A percentile compares a stretch with the other conserved stretches of the same genome.
These are phyloP conservation scores for Megalops cyprinoides DNA, from an alignment of 2,797 vertebrate species.

Conservation along the genomic window DNA sequence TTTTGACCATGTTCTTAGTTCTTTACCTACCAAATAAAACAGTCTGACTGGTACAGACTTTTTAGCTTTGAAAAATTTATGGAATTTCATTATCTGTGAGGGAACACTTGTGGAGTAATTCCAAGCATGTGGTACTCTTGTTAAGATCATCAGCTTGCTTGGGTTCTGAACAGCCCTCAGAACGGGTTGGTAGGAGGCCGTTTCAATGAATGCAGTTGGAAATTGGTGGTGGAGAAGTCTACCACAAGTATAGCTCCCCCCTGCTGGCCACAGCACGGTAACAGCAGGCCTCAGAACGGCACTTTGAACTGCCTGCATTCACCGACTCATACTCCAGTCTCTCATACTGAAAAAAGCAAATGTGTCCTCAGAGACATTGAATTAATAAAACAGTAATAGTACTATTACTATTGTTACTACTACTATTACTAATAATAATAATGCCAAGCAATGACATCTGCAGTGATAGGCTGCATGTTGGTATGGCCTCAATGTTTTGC, in stretches of 20 bases:
- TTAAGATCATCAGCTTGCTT: background rate
- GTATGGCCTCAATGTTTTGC: background rate
- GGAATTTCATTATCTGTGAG: background rate
- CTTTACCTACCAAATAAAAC: background rate
- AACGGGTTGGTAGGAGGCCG: constrained; percentile 17
- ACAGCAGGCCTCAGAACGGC: background rate
- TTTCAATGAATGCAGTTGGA: background rate
- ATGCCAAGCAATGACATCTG: background rate
- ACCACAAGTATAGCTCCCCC: background rate
- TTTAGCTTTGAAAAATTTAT: background rate
- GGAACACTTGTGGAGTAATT: background rate
- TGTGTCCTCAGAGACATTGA: too few species aligned
- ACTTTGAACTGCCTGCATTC: constrained; percentile 4
- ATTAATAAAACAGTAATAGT: too few species aligned
- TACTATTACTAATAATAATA: background rate
- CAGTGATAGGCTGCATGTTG: background rate
- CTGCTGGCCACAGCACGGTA: background rate
- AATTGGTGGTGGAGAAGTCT: background rate
- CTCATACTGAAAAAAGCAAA: too few species aligned
- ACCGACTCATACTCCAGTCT: background rate
- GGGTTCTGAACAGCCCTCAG: background rate
- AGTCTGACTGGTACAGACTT: background rate
- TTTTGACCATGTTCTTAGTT: background rate
- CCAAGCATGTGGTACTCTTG: background rate
- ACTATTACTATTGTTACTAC: too few species aligned